These are phyloP conservation scores for Tetramorium parvispinum DNA, from an alignment of 1,140 invertebrate species.

Conservation along the genomic window DNA sequence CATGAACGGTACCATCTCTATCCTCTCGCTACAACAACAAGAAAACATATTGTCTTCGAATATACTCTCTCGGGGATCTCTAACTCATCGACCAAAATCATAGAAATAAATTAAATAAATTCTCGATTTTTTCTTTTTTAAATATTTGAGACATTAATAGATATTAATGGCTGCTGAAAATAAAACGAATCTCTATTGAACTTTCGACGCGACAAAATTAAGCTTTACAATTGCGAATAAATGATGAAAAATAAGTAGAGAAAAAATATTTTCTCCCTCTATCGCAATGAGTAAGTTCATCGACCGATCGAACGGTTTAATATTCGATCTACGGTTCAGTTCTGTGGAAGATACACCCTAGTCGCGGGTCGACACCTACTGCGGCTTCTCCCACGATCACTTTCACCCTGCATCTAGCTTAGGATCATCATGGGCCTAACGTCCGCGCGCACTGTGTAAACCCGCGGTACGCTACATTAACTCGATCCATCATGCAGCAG, in stretches of 20 bases:
- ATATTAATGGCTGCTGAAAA: background rate
- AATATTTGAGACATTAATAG: background rate
- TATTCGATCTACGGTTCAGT: background rate
- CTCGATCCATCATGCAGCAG: slow-evolving; percentile 79
- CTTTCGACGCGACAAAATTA: background rate
- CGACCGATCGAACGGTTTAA: slow-evolving; percentile 2
- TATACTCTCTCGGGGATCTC: slow-evolving; percentile 63
- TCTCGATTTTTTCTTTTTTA: background rate
- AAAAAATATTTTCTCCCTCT: background rate
- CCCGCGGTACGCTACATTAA: slow-evolving; percentile 79
- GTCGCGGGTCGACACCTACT: slow-evolving; percentile 40
- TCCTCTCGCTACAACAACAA: slow-evolving; percentile 77
- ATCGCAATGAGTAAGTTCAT: background rate
- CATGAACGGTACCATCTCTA: slow-evolving; percentile 61
- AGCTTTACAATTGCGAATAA: background rate
- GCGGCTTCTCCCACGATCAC: slow-evolving; percentile 80
- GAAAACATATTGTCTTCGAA: slow-evolving; percentile 86
- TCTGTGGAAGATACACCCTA: slow-evolving; percentile 43
- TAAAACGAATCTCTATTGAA: background rate
- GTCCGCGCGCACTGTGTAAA: slow-evolving; percentile 74
- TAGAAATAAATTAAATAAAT: background rate
- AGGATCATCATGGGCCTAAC: slow-evolving; percentile 80
- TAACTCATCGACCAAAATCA: slow-evolving; percentile 12
- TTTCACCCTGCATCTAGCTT: slow-evolving; percentile 74
- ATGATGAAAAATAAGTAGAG: background rate